These are phyloP conservation scores for Dexiosoma caninum DNA, from an alignment of 2,888 invertebrate species.

Conservation along the genomic window DNA sequence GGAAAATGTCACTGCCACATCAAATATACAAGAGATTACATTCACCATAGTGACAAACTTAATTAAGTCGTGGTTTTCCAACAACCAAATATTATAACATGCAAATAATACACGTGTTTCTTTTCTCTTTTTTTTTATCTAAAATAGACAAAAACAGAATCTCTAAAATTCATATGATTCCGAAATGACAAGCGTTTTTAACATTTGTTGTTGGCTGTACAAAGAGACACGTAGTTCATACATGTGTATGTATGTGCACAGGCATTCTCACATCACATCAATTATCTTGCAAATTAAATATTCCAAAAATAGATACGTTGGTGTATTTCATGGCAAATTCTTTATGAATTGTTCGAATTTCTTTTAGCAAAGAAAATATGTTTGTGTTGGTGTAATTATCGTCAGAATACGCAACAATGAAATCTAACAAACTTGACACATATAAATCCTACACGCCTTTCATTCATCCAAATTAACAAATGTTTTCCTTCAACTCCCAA, in stretches of 20 bases:
- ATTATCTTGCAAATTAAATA: conserved; percentile 1
- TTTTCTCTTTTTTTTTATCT: not conserved
- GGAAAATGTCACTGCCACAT: too few relatives aligned
- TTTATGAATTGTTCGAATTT: conserved; percentile 15
- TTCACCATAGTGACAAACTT: too few relatives aligned
- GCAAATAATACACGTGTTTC: too few relatives aligned
- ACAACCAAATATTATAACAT: too few relatives aligned
- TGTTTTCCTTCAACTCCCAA: not conserved
- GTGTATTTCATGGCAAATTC: not conserved
- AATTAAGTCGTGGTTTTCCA: too few relatives aligned
- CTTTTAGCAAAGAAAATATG: not conserved
- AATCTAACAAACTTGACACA: conserved; percentile 41
- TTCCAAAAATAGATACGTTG: not conserved
- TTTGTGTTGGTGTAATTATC: not conserved
- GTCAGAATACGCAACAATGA: conserved; percentile 21
- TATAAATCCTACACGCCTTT: conserved; percentile 38
- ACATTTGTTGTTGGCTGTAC: not conserved
- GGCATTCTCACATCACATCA: not conserved
- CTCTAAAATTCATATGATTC: not conserved
- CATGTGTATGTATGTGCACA: too few relatives aligned
- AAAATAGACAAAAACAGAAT: not conserved
- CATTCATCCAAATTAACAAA: conserved; percentile 6
- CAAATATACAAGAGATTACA: too few relatives aligned
- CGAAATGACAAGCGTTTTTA: not conserved
- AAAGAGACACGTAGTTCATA: not conserved